phyloP scores from a whole-genome alignment of 2,888 invertebrate species.

The Dolichomitus sp. region DNA sequence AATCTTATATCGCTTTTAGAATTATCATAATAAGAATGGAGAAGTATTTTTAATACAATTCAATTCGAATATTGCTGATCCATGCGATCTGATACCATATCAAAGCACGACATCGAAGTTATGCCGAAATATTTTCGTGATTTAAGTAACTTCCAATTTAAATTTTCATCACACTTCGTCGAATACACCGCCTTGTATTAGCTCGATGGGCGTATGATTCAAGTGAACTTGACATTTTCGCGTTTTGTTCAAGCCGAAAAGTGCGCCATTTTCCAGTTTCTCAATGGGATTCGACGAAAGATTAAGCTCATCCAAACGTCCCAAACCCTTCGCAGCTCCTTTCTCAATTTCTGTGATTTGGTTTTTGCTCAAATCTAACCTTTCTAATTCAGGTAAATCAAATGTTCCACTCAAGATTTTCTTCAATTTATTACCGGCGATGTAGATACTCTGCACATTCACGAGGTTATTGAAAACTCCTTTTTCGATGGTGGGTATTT shows the following conservation, averaged over 20 bases:
- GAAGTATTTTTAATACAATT: too few relatives aligned
- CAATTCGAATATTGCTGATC: too few relatives aligned
- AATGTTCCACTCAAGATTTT: background rate
- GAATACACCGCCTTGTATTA: conserved; percentile 62
- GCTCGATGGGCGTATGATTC: conserved; percentile 20
- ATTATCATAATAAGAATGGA: too few relatives aligned
- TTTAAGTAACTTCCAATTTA: background rate
- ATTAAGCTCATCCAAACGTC: conserved; percentile 17
- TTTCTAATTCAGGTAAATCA: conserved; percentile 24
- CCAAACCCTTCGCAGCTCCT: conserved; percentile 33
- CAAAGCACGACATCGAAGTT: background rate
- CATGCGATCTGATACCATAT: background rate
- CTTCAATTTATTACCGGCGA: conserved; percentile 8
- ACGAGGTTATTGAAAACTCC: background rate
- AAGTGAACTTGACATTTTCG: conserved; percentile 31
- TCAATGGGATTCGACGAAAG: conserved; percentile 82
- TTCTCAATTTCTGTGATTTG: conserved; percentile 29
- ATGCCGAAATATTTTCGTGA: background rate
- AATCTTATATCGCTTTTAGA: too few relatives aligned
- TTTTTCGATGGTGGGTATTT: background rate
- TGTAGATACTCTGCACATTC: background rate
- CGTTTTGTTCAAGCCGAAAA: conserved; percentile 70
- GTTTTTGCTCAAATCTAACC: conserved; percentile 85
- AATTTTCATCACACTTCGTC: conserved; percentile 38
- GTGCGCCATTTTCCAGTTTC: conserved; percentile 78